Evolutionary conservation across 2,113 vertebrate genomes (phyloP), one percentile per base, ranked within the genome.

Genomic region (Lophura nycthemera): DNA sequence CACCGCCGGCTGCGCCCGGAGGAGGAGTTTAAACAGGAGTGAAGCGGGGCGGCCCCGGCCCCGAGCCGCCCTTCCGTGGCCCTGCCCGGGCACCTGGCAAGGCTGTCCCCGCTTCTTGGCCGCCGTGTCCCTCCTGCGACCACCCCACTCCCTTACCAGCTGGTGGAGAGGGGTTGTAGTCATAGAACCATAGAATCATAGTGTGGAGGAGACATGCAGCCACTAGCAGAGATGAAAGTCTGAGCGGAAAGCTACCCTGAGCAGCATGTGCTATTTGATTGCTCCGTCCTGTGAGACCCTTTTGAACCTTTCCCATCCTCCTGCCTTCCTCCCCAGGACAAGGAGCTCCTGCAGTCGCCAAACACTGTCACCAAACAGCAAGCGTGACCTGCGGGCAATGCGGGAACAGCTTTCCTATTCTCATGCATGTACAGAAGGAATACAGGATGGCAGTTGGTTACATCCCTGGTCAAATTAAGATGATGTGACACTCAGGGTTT

Each of bases 371-470:
- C 13, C 1, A 1, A 27, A 60, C 43, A 59, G 50, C 6, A 56
- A 59, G 56, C 14, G 27, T 63, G 54, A 67, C 24, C 17, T 59
- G 25, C 14, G 27, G 17, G 40, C 6, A 3, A 67, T 21, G 29
- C 21, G 54, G 15, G 20, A 47, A 48, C 38, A 56, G 45, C 30
- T 48, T 13, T 60, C 13, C 54, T 36, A 13, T 34, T 78, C 52
- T 21, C 34, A 48, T 0, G 1, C 1, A 1, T 32, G 30, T 43
- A 29, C 21, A 50, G 70, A 64, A 64, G 40, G 34, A 69, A 6
- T 32, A 29, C 0, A 1, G 34, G 48, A 30, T 0, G 1, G 16
- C 6, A 30, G 45, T 52, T 14, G 22, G 50, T 54, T 30, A 54
- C 27, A 30, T 54, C 52, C 27, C 27, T 30, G 52, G 52, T 54